These are phyloP conservation scores for Lordiphosa mommai DNA, from an alignment of 1,140 invertebrate genomes.

Conservation along the genomic window DNA sequence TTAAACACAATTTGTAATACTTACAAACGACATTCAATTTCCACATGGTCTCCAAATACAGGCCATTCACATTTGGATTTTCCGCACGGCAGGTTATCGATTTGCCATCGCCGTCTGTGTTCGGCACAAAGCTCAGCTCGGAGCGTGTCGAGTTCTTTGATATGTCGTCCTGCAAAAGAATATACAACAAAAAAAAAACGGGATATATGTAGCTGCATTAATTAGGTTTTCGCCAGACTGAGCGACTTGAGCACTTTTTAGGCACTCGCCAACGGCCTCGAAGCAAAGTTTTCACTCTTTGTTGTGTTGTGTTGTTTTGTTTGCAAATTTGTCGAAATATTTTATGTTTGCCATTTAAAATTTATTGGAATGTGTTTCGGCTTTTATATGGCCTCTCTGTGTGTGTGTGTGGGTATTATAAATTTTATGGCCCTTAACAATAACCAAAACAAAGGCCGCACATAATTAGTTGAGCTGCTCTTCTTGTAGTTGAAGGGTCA, in stretches of 20 bases:
- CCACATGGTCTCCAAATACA: constrained; percentile 90
- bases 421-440: constrained; percentile 71
- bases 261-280: constrained; percentile 7
- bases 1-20: constrained; percentile 81
- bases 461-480: constrained; percentile 62
- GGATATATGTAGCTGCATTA: no score
- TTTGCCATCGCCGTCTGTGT: no score
- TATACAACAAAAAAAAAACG: constrained; percentile 18
- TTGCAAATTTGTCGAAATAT: no score
- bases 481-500: constrained; percentile 51
- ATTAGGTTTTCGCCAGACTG: no score
- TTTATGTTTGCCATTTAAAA: no score
- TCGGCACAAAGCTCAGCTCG: no score
- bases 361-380: constrained; percentile 61
- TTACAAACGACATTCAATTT: constrained; percentile 93
- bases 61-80: constrained; percentile 90
- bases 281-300: constrained; percentile 23
- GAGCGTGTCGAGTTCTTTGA: constrained; percentile 89
- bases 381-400: constrained; percentile 60
- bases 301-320: no score
- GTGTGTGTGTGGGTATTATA: constrained; percentile 46
- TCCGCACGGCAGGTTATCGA: constrained; percentile 91
- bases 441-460: constrained; percentile 37
- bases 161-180: constrained; percentile 85
- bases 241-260: no score